These are phyloP conservation scores for Anodontia alba DNA, from an alignment of 2,888 invertebrate genomes.

Conservation along the genomic window DNA sequence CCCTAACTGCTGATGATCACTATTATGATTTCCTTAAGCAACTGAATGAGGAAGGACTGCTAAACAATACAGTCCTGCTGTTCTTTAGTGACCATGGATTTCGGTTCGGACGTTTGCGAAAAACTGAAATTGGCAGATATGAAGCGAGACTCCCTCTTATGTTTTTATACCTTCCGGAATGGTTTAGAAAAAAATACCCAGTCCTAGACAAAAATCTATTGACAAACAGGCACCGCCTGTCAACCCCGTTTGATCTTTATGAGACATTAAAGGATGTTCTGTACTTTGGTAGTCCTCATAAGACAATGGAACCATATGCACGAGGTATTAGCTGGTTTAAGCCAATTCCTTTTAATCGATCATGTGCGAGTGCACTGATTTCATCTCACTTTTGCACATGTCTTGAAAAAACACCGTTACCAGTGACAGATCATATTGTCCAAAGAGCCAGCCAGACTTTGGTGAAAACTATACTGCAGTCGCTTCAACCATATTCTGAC, in stretches of 20 bases:
- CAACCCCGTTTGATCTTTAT: slow-evolving; percentile 96
- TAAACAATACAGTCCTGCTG: slow-evolving; percentile 93
- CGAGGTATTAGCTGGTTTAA: slow-evolving; percentile 82
- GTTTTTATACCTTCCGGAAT: slow-evolving; percentile 90
- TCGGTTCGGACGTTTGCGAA: slow-evolving; percentile 91
- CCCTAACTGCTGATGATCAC: background rate
- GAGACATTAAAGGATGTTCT: slow-evolving; percentile 91
- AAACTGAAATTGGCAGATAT: slow-evolving; percentile 95
- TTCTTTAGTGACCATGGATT: slow-evolving; percentile 96
- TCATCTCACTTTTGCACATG: slow-evolving; percentile 98
- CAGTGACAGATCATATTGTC: slow-evolving; percentile 86
- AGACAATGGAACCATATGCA: too few relatives aligned
- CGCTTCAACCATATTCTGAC: slow-evolving; percentile 81
- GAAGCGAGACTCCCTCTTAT: slow-evolving; percentile 96
- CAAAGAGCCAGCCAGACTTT: slow-evolving; percentile 86
- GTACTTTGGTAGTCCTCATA: background rate
- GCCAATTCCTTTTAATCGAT: slow-evolving; percentile 88
- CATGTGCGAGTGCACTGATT: slow-evolving; percentile 94
- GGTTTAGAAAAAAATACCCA: slow-evolving; percentile 88
- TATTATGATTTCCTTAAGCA: slow-evolving; percentile 85
- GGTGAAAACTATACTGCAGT: slow-evolving; percentile 56
- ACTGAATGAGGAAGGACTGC: slow-evolving; percentile 87
- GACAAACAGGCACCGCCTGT: slow-evolving; percentile 89
- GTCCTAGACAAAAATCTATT: slow-evolving; percentile 87
- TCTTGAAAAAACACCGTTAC: slow-evolving; percentile 90